Percentiles rank a stretch among this genome's conserved stretches.
Evolutionary conservation across 2,113 vertebrate species (phyloP).

Genomic region (Camelus dromedarius): DNA sequence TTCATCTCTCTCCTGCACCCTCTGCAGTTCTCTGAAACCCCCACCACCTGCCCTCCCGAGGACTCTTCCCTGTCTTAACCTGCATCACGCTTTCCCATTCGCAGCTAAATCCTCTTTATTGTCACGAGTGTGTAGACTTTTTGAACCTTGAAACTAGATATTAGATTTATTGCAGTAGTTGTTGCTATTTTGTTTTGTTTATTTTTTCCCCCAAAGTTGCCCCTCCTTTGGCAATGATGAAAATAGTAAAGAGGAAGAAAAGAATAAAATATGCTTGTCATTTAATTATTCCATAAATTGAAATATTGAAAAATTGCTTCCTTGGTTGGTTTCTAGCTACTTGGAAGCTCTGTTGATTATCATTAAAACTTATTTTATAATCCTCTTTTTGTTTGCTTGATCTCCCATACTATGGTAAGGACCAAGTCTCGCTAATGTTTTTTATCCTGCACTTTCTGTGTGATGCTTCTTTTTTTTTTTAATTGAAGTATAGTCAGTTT

Average conservation of each 20-base stretch:
- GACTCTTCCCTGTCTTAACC: background rate
- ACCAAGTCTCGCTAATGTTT: background rate
- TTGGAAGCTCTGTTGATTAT: background rate
- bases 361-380: background rate
- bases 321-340: background rate
- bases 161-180: background rate
- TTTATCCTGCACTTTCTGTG: background rate
- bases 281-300: background rate
- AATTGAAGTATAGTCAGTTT: too few species aligned
- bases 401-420: background rate
- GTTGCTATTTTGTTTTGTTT: background rate
- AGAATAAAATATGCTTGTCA: background rate
- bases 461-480: background rate
- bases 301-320: background rate
- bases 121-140: background rate
- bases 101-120: background rate
- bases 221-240: background rate
- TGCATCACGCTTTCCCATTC: background rate
- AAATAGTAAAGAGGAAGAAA: background rate
- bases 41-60: fast-evolving
- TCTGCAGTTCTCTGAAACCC: too few species aligned
- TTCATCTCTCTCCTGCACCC: fast-evolving
- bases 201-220: background rate
- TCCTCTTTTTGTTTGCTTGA: background rate
- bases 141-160: background rate